These are phyloP conservation scores for Corythornis madagascariensis DNA, from an alignment of 2,113 vertebrate genomes.

Conservation along the genomic window DNA sequence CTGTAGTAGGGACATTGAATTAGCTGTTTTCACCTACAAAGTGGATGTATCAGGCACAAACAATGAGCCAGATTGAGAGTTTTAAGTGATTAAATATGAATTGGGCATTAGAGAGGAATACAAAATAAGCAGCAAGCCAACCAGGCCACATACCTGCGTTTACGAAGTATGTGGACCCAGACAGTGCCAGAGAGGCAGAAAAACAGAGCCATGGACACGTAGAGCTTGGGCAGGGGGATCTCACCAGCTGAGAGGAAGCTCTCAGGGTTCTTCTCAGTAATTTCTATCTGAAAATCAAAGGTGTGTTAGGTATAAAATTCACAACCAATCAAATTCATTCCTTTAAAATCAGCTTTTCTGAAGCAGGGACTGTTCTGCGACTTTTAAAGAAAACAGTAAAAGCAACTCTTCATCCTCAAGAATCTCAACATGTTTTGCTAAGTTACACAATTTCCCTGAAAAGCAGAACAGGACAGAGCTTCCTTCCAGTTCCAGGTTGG, in stretches of 20 bases:
- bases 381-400: neutral
- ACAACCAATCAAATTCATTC: neutral
- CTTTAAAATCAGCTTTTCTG: neutral
- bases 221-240: constrained; percentile 87
- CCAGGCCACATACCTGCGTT: constrained; percentile 71
- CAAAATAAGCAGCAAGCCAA: neutral
- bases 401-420: neutral
- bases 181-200: constrained; percentile 83
- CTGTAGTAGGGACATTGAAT: neutral
- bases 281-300: constrained; percentile 78
- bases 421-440: neutral
- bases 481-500: neutral
- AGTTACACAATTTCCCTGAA: neutral
- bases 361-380: neutral
- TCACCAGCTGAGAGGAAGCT: constrained; percentile 88
- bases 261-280: constrained; percentile 84
- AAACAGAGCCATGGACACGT: constrained; percentile 85
- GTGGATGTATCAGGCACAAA: neutral
- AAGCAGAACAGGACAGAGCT: neutral
- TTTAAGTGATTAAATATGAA: neutral
- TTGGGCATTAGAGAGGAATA: neutral
- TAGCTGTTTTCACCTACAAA: neutral
- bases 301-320: neutral
- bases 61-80: neutral
- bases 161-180: constrained; percentile 86